Evolutionary conservation across 1,140 invertebrate genomes (phyloP).

Genomic region (Nylanderia fulva): DNA sequence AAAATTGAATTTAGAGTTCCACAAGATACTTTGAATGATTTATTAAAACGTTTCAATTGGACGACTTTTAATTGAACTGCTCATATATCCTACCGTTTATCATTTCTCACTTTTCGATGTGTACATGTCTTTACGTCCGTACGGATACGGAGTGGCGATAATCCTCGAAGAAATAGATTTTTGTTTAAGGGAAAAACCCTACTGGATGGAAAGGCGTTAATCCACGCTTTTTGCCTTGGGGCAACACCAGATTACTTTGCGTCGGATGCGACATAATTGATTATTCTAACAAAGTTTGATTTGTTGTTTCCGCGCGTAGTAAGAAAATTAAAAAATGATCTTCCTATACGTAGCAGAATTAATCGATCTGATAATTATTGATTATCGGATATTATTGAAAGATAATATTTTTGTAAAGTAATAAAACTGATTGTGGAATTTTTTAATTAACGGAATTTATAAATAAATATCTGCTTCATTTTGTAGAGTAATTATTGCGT

Average conservation of each 20-base stretch:
- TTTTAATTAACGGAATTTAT: too few species aligned
- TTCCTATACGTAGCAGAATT: background rate
- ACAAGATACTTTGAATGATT: background rate
- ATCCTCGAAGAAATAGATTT: slow-evolving; percentile 26
- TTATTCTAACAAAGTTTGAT: slow-evolving; percentile 33
- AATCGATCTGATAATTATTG: background rate
- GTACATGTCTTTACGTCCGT: background rate
- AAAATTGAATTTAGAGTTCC: background rate
- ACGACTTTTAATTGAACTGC: background rate
- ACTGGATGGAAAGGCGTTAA: background rate
- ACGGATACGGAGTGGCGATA: slow-evolving; percentile 3
- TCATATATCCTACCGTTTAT: background rate
- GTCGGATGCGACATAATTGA: slow-evolving; percentile 41
- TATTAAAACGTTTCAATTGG: background rate
- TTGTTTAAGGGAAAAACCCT: slow-evolving; percentile 37
- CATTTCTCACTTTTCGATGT: background rate
- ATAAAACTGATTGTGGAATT: background rate
- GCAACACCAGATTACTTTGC: slow-evolving; percentile 8
- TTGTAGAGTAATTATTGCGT: too few species aligned
- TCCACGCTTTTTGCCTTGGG: background rate
- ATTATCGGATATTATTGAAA: background rate
- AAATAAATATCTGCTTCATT: background rate
- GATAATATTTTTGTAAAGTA: background rate
- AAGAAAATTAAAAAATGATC: background rate
- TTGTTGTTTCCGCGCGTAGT: background rate